Conservation (phyloP, 2,888 invertebrate genomes). For the Diplazon laetatorius region DNA sequence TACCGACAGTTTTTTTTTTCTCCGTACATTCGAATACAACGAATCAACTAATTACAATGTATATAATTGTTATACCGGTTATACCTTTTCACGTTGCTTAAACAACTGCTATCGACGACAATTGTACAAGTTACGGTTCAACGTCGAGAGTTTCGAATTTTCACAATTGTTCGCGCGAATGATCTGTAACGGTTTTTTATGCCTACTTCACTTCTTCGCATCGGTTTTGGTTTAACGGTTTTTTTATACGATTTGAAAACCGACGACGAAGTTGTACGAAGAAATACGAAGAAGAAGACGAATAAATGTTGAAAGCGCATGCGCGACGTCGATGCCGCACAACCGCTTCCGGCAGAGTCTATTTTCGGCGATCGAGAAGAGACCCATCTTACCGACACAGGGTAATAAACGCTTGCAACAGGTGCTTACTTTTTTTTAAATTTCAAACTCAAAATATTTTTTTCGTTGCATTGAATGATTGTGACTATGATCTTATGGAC, state of each 20-base stretch:
- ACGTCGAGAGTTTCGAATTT: not conserved
- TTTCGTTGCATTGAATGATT: too few species aligned
- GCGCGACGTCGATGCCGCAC: not conserved
- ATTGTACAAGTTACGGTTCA: not conserved
- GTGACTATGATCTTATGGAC: too few species aligned
- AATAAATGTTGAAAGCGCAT: conserved; percentile 5
- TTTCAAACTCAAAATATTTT: too few species aligned
- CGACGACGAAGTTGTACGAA: too few species aligned
- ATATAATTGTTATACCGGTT: too few species aligned
- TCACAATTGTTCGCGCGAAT: not conserved
- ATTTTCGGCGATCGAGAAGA: too few species aligned
- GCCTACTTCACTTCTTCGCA: conserved; percentile 9
- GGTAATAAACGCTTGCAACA: too few species aligned
- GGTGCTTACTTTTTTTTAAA: too few species aligned
- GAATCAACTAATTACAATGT: not conserved
- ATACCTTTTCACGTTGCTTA: not conserved
- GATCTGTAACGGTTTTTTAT: not conserved
- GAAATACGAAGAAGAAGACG: too few species aligned
- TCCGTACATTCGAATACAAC: not conserved
- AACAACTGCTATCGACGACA: not conserved
- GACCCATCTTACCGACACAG: too few species aligned
- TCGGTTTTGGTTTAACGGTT: not conserved
- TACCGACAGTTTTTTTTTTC: too few species aligned
- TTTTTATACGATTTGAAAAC: not conserved
- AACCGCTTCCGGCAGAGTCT: not conserved